Percentiles rank a stretch among this genome's conserved stretches.
Evolutionary conservation across 2,888 invertebrate genomes (phyloP).

Genomic region (Dryobota labecula): DNA sequence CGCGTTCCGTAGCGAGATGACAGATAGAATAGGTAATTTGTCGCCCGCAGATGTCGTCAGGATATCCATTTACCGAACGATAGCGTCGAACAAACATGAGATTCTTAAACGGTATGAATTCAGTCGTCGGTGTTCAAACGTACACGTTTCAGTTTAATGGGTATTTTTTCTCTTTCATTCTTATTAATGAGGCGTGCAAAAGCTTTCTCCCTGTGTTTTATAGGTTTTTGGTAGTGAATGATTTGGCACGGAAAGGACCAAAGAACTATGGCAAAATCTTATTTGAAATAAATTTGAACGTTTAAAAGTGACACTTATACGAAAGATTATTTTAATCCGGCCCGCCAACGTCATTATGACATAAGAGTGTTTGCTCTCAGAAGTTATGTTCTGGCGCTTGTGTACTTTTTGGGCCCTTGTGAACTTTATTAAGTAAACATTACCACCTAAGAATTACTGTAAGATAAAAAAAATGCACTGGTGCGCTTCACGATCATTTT

Average conservation of each 20-base stretch:
- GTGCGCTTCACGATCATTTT: too few species aligned
- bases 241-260: not conserved
- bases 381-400: too few species aligned
- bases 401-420: too few species aligned
- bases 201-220: not conserved
- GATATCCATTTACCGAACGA: conserved; percentile 67
- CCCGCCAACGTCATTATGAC: too few species aligned
- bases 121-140: conserved; percentile 53
- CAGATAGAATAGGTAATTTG: conserved; percentile 80
- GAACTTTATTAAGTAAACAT: too few species aligned
- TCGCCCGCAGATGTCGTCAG: conserved; percentile 71
- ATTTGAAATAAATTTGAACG: too few species aligned
- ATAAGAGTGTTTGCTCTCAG: too few species aligned
- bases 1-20: conserved; percentile 69
- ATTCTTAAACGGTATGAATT: conserved; percentile 57
- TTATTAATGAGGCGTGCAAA: conserved; percentile 37
- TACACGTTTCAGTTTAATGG: conserved; percentile 36
- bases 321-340: too few species aligned
- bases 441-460: too few species aligned
- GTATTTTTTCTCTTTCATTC: conserved; percentile 33
- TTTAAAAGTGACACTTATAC: too few species aligned
- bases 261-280: too few species aligned
- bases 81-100: conserved; percentile 67
- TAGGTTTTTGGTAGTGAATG: not conserved
- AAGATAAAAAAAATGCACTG: too few species aligned